Base-by-base conservation (phyloP, 2,113 vertebrate genomes). In the Hippocampus abdominalis region DNA sequence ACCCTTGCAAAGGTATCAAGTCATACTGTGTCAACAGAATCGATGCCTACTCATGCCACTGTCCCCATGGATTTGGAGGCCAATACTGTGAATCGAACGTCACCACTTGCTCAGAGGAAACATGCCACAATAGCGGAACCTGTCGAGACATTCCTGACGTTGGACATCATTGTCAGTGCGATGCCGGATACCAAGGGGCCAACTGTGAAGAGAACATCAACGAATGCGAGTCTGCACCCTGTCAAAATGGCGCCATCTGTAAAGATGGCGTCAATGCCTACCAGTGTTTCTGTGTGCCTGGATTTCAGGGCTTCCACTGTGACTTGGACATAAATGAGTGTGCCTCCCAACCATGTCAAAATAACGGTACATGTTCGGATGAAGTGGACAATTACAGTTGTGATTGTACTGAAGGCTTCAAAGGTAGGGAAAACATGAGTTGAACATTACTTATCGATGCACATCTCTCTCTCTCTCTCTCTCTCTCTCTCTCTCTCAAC, bases 261-360 rank as follows among this genome's bases (percentile, higher is more conserved):
- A 79, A 92, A 56, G 92, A 96, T 36, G 76, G 88, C 0, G 57
- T 88, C 15, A 69, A 80, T 0, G 73, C 79, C 66, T 98, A 96
- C 83, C 91, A 90, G 84, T 99, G 97, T 69, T 99, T 95, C 91
- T 99, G 97, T 0, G 97, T 99, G 71, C 97, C 97, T 0, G 97
- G 97, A 1, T 99, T 96, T 89, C 97, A 99, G 80, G 97, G 97
- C 20, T 91, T 89, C 69, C 91, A 86, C 91, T 99, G 97, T 39
- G 95, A 98, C 68, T 90, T 99, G 74, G 96, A 99, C 88, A 99
- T 99, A 74, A 94, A 99, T 0, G 97, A 99, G 83, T 99, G 97
- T 11, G 96, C 96, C 0, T 98, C 97, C 40, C 87, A 76, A 74
- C 97, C 97, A 15, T 99, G 97, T 72, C 86, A 75, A 27, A 94